Evolutionary conservation across 1,140 invertebrate genomes (phyloP).

Genomic region (Zaprionus inermis): DNA sequence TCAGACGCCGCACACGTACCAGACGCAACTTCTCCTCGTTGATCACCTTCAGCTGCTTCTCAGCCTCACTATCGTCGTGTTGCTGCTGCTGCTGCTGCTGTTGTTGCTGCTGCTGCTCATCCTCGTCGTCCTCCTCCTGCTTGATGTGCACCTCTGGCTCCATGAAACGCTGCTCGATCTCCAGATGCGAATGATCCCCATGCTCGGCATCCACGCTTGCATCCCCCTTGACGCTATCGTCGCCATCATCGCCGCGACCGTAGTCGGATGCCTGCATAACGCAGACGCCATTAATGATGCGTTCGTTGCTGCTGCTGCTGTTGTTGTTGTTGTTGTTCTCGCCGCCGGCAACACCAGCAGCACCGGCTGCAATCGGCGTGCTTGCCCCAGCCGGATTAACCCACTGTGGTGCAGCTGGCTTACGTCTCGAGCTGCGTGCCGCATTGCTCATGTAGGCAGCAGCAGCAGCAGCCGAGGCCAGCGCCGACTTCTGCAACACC

Average conservation of each 20-base stretch:
- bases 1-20: slow-evolving; percentile 72
- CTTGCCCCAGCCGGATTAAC: slow-evolving; percentile 91
- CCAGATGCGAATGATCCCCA: slow-evolving; percentile 67
- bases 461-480: slow-evolving; percentile 61
- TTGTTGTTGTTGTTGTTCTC: not conserved
- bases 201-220: slow-evolving; percentile 84
- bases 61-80: slow-evolving; percentile 28
- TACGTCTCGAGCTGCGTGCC: slow-evolving; percentile 87
- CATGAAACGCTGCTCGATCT: slow-evolving; percentile 74
- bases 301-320: slow-evolving; percentile 86
- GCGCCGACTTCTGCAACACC: slow-evolving; percentile 74
- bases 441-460: slow-evolving; percentile 74
- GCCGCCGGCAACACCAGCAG: not conserved
- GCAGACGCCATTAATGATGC: slow-evolving; percentile 96
- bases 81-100: slow-evolving; percentile 23
- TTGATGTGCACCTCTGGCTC: slow-evolving; percentile 80
- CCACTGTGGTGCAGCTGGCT: slow-evolving; percentile 98
- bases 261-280: slow-evolving; percentile 91
- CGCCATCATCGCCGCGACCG: slow-evolving; percentile 90
- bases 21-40: slow-evolving; percentile 77
- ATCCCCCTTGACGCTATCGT: slow-evolving; percentile 87
- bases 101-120: slow-evolving; percentile 32
- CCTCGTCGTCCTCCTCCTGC: slow-evolving; percentile 78
- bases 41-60: slow-evolving; percentile 70
- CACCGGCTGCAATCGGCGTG: slow-evolving; percentile 31